Percentiles rank a stretch among this genome's conserved stretches.
Evolutionary conservation across 2,113 vertebrate species (phyloP).

Genomic region (Phycodurus eques): DNA sequence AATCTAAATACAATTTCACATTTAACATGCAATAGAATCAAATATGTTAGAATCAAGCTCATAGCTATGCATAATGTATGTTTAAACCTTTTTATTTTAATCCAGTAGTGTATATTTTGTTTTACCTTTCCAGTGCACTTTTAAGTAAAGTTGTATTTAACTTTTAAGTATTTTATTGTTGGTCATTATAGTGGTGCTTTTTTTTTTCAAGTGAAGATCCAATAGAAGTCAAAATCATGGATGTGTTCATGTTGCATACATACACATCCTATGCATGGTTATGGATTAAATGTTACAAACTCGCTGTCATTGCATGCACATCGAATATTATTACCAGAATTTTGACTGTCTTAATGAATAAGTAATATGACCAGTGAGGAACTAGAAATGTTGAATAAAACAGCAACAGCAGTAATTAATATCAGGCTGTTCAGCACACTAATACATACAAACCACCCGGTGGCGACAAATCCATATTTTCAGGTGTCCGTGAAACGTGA

Average conservation of each 20-base stretch:
- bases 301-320: neutral
- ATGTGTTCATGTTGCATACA: neutral
- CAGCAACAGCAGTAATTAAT: neutral
- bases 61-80: neutral
- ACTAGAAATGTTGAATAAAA: neutral
- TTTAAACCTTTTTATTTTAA: neutral
- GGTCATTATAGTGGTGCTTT: neutral
- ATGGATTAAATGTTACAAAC: neutral
- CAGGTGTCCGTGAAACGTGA: neutral
- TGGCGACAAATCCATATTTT: constrained; percentile 51
- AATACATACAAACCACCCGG: constrained; percentile 30
- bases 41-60: neutral
- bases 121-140: neutral
- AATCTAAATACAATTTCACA: neutral
- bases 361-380: too few species aligned
- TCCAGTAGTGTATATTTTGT: neutral
- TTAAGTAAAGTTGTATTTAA: neutral
- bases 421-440: neutral
- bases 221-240: neutral
- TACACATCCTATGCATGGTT: neutral
- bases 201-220: too few species aligned
- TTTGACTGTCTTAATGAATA: too few species aligned
- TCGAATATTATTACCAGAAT: too few species aligned
- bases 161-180: neutral
- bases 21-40: neutral